Percentiles rank a stretch among this genome's conserved stretches.
Evolutionary conservation across 2,888 invertebrate genomes (phyloP).

Genomic region (Parapristionchus giblindavisi): DNA sequence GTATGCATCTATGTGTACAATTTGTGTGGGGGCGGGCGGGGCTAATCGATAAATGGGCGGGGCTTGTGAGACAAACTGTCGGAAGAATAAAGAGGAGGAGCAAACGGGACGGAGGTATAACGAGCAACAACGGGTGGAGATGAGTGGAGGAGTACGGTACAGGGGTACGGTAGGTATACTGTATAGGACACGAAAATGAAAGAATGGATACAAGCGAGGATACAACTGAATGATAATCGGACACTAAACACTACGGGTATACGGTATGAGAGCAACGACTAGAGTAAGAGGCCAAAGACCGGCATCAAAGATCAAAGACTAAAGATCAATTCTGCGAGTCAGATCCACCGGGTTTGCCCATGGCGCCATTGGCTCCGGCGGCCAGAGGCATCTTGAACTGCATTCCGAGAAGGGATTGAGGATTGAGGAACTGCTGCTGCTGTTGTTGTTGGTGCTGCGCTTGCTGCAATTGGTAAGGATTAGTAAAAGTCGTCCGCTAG

Average conservation of each 20-base stretch:
- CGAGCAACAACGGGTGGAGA: background rate
- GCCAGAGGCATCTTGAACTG: slow-evolving; percentile 13
- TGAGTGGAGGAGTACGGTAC: background rate
- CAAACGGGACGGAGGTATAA: background rate
- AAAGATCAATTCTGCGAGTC: slow-evolving; percentile 15
- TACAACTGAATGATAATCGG: no score
- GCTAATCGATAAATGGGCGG: background rate
- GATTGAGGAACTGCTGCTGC: slow-evolving; percentile 30
- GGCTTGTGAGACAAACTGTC: background rate
- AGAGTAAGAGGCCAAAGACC: background rate
- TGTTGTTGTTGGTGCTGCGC: no score
- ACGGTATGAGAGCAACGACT: no score
- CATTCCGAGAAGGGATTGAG: background rate
- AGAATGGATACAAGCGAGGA: no score
- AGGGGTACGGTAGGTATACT: background rate
- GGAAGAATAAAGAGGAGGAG: no score
- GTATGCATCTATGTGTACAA: background rate
- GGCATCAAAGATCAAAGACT: no score
- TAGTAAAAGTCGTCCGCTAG: no score
- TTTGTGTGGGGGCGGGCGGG: background rate
- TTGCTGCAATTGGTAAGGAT: no score
- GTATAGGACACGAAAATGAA: no score
- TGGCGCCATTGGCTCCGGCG: background rate
- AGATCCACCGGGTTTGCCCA: background rate
- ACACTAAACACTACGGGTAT: no score